Evolutionary conservation across 2,888 invertebrate genomes (phyloP), one percentile per base, ranked within the genome.

Genomic region (Anaspis maculata): DNA sequence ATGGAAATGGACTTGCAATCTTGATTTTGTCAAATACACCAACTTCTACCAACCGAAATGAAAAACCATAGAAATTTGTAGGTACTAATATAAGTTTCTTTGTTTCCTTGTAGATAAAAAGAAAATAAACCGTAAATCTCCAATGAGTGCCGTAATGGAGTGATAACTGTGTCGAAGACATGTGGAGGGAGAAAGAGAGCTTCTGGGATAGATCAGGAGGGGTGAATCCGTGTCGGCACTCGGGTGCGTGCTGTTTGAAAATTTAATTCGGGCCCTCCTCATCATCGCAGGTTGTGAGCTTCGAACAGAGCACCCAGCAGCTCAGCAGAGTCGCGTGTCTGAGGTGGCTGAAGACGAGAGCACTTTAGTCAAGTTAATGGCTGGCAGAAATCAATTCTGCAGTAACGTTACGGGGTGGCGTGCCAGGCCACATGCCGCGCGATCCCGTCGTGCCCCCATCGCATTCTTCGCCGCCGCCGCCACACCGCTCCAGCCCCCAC

Each of bases 361-460:
- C 54, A 56, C 54, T 59, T 59, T 53, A 52, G 52, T 51, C 50
- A 50, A 56, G 57, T 57, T 59, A 59, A 59, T 59, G 51, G 56
- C 48, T 56, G 51, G 50, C 51, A 54, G 56, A 57, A 59, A 59
- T 59, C 59, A 57, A 59, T 59, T 59, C 52, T 51, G 52, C 51
- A 49, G 55, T 52, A 46, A 49, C 45, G 48, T 45, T 43, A 48
- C 41, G 39, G 47, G 43, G 46, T 50, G 49, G 56, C 58, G 57
- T 57, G 55, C 54, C 55, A 51, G 50, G 49, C 48, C 39, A 44
- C 49, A 51, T 39, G 25, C 36, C 39, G 35, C 35, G 32, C 33
- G 34, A 35, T 37, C 32, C 16, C 40, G 32, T 42, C 42, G 42
- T 36, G 40, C 40, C 25, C n/a, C 32, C 40, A 14, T 31, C 38